Evolutionary conservation across 2,797 vertebrate species (phyloP).

Genomic region (Sphenodon punctatus): DNA sequence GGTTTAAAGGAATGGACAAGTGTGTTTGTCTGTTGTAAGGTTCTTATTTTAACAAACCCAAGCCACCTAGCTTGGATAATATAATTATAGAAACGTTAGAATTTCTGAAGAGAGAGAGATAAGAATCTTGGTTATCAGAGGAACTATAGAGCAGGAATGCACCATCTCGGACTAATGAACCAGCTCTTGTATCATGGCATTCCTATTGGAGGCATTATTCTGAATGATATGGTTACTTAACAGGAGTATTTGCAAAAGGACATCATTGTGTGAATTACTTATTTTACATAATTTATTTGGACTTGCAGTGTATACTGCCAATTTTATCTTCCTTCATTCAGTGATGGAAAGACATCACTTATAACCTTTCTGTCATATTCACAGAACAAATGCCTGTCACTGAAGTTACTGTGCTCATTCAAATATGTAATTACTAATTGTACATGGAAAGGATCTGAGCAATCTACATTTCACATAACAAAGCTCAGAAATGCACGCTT

Average conservation of each 20-base stretch:
- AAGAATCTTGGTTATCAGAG: slow-evolving; percentile 50
- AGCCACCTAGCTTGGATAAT: background rate
- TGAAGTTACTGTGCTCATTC: slow-evolving; percentile 55
- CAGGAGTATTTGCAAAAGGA: slow-evolving; percentile 60
- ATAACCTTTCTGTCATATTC: slow-evolving; percentile 45
- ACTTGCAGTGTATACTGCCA: slow-evolving; percentile 50
- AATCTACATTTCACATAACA: slow-evolving; percentile 50
- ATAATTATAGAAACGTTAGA: background rate
- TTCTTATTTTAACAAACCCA: background rate
- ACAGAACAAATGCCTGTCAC: slow-evolving; percentile 42
- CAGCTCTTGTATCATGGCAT: slow-evolving; percentile 45
- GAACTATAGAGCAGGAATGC: slow-evolving; percentile 59
- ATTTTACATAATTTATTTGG: slow-evolving; percentile 64
- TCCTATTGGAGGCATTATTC: slow-evolving; percentile 58
- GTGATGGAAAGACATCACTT: slow-evolving; percentile 53
- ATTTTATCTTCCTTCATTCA: slow-evolving; percentile 54
- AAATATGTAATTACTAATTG: slow-evolving; percentile 49
- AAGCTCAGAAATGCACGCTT: background rate
- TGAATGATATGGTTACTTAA: slow-evolving; percentile 67
- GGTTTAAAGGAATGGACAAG: background rate
- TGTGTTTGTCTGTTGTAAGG: background rate
- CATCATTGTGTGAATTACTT: slow-evolving; percentile 57
- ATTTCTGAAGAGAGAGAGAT: slow-evolving; percentile 8
- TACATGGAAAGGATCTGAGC: slow-evolving; percentile 16
- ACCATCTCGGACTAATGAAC: slow-evolving; percentile 63